Conservation (phyloP, 2,888 invertebrate genomes). For the Ornithoptera priamus region DNA sequence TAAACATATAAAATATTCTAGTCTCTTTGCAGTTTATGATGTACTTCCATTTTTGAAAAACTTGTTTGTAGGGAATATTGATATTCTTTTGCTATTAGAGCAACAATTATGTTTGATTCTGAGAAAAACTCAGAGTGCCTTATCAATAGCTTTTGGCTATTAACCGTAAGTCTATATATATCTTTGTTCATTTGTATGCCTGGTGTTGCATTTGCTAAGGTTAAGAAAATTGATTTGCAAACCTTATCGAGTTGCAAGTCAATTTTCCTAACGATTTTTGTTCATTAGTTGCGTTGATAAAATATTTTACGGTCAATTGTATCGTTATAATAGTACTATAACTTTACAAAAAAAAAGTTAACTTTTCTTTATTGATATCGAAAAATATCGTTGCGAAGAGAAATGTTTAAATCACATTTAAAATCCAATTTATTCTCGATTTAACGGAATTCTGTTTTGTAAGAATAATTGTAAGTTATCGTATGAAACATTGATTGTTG, state of each 20-base stretch:
- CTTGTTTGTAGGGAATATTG: no score
- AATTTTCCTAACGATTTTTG: constrained; percentile 21
- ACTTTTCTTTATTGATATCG: not conserved
- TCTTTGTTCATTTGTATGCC: no score
- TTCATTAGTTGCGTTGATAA: constrained; percentile 29
- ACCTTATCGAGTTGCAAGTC: constrained; percentile 16
- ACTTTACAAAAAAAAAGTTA: not conserved
- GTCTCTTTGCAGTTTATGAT: no score
- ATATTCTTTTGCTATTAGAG: no score
- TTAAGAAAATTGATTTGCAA: no score
- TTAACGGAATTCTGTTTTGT: constrained; percentile 1
- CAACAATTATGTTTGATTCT: no score
- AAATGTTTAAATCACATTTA: not conserved
- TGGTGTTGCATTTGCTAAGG: no score
- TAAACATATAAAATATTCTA: no score
- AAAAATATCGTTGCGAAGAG: not conserved
- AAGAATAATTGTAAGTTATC: constrained; percentile 21
- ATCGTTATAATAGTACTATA: constrained; percentile 19
- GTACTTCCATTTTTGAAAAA: no score
- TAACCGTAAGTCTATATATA: no score
- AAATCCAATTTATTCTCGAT: not conserved
- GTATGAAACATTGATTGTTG: constrained; percentile 8
- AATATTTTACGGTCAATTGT: constrained; percentile 24
- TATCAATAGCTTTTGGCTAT: no score
- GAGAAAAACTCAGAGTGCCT: no score